phyloP scores from a whole-genome alignment of 2,888 invertebrate species.

The Drosophila anceps region DNA sequence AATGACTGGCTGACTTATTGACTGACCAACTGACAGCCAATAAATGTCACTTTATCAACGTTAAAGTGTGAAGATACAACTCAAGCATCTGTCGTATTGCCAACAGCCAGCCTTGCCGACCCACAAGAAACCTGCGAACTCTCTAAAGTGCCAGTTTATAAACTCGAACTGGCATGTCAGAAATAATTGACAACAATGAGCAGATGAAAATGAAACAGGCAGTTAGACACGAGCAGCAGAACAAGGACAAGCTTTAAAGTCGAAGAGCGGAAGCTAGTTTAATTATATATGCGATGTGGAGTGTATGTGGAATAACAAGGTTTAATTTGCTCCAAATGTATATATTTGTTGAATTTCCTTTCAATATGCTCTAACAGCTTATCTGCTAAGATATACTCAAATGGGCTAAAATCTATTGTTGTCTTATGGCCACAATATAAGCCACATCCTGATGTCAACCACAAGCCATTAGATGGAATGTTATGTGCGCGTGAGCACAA shows the following conservation, averaged over 20 bases:
- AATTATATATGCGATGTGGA: neutral
- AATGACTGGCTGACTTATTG: conserved; percentile 30
- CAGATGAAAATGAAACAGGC: conserved; percentile 65
- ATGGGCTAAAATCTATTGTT: neutral
- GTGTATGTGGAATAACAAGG: neutral
- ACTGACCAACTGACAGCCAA: conserved; percentile 63
- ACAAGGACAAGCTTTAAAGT: neutral
- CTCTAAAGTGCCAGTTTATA: conserved; percentile 72
- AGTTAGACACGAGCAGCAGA: conserved; percentile 22
- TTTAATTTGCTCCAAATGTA: neutral
- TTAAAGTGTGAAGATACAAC: conserved; percentile 64
- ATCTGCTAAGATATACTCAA: neutral
- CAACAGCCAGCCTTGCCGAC: neutral
- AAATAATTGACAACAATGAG: conserved; percentile 74
- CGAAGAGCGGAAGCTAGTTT: neutral
- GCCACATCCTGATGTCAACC: conserved; percentile 1
- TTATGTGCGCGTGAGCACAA: conserved; percentile 12
- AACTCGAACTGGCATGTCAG: conserved; percentile 67
- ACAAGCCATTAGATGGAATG: conserved; percentile 19
- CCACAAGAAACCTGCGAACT: conserved; percentile 26
- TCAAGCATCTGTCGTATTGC: conserved; percentile 34
- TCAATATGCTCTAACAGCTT: neutral
- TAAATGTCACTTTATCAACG: conserved; percentile 72
- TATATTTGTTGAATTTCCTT: neutral
- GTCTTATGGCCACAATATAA: neutral